phyloP scores from a whole-genome alignment of 2,797 vertebrate genomes.

The Bovichtus variegatus region DNA sequence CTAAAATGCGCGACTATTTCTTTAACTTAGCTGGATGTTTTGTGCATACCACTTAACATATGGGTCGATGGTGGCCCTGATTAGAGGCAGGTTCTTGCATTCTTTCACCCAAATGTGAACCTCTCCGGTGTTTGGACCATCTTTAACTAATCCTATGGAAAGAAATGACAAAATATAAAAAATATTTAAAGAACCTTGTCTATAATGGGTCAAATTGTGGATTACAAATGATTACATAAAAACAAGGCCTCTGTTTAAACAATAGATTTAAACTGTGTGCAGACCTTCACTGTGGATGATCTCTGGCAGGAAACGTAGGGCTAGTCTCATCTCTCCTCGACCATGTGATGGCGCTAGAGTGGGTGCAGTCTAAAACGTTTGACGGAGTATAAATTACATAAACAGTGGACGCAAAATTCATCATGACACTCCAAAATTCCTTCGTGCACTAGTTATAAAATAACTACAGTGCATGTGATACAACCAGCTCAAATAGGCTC shows the following conservation, averaged over 20 bases:
- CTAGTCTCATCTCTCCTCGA: slow-evolving; percentile 92
- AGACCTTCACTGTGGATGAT: slow-evolving; percentile 84
- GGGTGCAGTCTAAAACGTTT: slow-evolving; percentile 81
- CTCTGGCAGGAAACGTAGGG: slow-evolving; percentile 92
- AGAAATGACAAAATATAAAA: slow-evolving; percentile 20
- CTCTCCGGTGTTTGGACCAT: slow-evolving; percentile 86
- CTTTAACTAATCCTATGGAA: slow-evolving; percentile 80
- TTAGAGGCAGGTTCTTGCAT: slow-evolving; percentile 90
- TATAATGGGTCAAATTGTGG: background rate
- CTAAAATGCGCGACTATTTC: background rate
- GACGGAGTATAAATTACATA: slow-evolving; percentile 23
- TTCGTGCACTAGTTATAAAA: slow-evolving; percentile 8
- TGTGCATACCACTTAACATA: slow-evolving; percentile 94
- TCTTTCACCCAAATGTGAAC: slow-evolving; percentile 98
- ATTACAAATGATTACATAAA: background rate
- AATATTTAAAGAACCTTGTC: background rate
- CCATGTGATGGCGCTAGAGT: slow-evolving; percentile 81
- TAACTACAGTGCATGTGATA: slow-evolving; percentile 29
- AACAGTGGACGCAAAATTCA: slow-evolving; percentile 1
- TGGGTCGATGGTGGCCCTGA: slow-evolving; percentile 90
- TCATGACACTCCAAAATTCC: background rate
- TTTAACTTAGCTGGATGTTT: background rate
- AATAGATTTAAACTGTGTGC: background rate
- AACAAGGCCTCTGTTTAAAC: background rate
- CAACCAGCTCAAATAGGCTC: slow-evolving; percentile 26